Evolutionary conservation across 1,140 invertebrate genomes (phyloP).

Genomic region (Cyphomyrmex costatus): DNA sequence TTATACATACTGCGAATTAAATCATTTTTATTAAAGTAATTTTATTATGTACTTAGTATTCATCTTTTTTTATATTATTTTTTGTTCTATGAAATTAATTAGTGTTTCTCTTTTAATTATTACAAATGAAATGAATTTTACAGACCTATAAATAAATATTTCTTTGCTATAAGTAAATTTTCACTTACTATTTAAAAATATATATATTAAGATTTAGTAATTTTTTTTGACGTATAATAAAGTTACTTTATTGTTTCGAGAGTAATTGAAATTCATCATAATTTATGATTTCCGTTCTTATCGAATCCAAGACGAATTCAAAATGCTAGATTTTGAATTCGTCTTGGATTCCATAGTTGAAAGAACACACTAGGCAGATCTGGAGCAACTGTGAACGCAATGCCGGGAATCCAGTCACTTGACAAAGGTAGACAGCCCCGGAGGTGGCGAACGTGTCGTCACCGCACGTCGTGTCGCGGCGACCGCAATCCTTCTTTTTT

Average conservation of each 20-base stretch:
- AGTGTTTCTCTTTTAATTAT: too few relatives aligned
- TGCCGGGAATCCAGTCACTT: slow-evolving; percentile 5
- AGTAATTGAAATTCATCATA: neutral
- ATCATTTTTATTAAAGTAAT: too few relatives aligned
- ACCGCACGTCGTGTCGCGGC: slow-evolving; percentile 5
- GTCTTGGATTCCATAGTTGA: neutral
- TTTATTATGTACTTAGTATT: too few relatives aligned
- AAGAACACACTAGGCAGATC: neutral
- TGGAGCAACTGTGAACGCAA: neutral
- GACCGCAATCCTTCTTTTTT: slow-evolving; percentile 42
- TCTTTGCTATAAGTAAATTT: too few relatives aligned
- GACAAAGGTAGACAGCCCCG: slow-evolving; percentile 27
- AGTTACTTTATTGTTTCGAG: neutral
- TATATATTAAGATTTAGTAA: too few relatives aligned
- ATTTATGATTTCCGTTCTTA: neutral
- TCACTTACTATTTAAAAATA: too few relatives aligned
- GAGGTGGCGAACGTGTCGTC: slow-evolving; percentile 43
- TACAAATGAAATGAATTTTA: too few relatives aligned
- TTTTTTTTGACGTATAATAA: neutral
- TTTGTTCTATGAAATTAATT: too few relatives aligned
- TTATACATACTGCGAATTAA: too few relatives aligned
- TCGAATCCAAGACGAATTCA: neutral
- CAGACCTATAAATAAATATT: too few relatives aligned
- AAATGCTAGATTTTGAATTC: neutral
- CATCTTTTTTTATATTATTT: too few relatives aligned